Evolutionary conservation across 2,113 vertebrate species (phyloP), one percentile per base, ranked within the genome.

Genomic region (Anseranas semipalmata): DNA sequence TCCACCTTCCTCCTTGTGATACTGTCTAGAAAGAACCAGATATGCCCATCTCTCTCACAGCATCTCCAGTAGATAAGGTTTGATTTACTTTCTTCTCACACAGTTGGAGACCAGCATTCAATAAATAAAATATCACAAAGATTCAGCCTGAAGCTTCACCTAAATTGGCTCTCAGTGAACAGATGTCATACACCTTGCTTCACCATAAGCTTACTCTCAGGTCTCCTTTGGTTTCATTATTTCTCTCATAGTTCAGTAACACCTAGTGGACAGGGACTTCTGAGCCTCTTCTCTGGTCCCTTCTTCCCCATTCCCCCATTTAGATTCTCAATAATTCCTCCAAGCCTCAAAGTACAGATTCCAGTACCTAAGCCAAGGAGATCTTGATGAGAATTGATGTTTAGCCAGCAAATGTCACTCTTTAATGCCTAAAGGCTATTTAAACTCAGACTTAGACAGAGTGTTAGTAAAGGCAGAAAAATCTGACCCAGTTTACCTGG

Each of bases 301-400:
- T 90, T 81, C 68, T 90, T n/a, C 60, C 56, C 70, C 35, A 10
- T 85, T 95, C 20, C 21, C 30, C 41, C 37, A 66, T 93, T 95
- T 87, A 91, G 79, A 84, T 78, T 87, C 65, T 90, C 76, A 76
- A 1, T 45, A 95, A 92, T 90, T 96, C 86, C 83, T 75, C 83
- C 86, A 71, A 94, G 73, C 58, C 43, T 96, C 46, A 24, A 93
- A 95, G 58, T 73, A 83, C 15, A n/a, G 41, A 72, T 70, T 91
- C 81, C 32, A 87, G 77, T 76, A 43, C 27, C 66, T 70, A 92
- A 92, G 50, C 84, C 67, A 76, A 85, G 55, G 81, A 95, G 63
- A 67, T 85, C 87, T 87, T 92, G 92, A 96, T 95, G 84, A 95
- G 77, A 95, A 96, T 96, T 95, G 91, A 93, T 96, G 96, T 95